Evolutionary conservation across 1,140 invertebrate species (phyloP), one percentile per base, ranked within the genome.

Genomic region (Drosophila pandora): DNA sequence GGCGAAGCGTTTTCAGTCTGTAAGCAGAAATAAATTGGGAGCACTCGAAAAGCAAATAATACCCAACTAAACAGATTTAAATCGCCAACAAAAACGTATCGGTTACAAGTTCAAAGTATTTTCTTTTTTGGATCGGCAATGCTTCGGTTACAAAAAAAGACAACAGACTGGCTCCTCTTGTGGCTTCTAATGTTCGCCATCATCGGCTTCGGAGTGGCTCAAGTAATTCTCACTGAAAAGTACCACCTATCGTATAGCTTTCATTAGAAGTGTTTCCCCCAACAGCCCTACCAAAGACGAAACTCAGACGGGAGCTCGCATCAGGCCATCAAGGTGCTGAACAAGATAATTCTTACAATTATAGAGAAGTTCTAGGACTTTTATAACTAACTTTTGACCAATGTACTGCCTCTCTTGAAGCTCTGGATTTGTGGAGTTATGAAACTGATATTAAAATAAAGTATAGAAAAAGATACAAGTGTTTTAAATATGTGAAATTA

Each of bases 1-100:
- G 59, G 57, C 58, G 72, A 72, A 79, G 75, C 71, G 70, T 79
- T 87, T 88, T 83, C 83, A 87, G 83, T 87, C 81, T 79, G 83
- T 79, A 83, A 87, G 83, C 83, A 88, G 74, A 87, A 83, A 60
- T 69, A 69, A 85, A 60, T 69, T 60, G 61, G 25, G 68, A 52
- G 77, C 52, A 76, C 59, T 53, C 30, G 50, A 25, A 17, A 17
- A 17, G 17, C 25, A 57, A 72, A 41, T 28, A 73, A 57, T 21
- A 62, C 30, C 50, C 45, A 58, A 67, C 41, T 39, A 72, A 79
- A 49, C 64, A 76, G 30, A 79, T 79, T 39, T 48, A 48, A 39
- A 48, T 32, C 25, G 65, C 63, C 43, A 69, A 37, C 43, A 47
- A 37, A 13, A 64, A 21, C 65, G 53, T 68, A 88, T 83, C 70